Base-by-base conservation (phyloP, 2,888 invertebrate species). In the Meteorus colon region DNA sequence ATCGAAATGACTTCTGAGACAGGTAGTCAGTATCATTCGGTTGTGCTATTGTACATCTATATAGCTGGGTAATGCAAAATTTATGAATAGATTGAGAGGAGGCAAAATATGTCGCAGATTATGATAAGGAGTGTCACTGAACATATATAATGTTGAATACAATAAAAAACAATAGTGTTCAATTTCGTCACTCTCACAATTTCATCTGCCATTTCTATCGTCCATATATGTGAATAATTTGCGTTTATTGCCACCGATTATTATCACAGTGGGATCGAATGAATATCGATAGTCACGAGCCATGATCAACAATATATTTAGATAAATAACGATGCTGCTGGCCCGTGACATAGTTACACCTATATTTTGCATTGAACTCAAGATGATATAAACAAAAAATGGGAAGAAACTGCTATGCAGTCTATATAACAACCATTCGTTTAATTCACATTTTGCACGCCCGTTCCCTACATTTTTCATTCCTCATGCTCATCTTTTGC, bases 251-350 rank as follows among this genome's bases (percentile, higher is more conserved):
- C 41, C 41, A 41, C 41, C 41, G 41, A 41, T 66, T 37, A n/a
- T 51, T 31, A 66, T 66, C 45, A 16, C 65, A 41, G 48, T 34
- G 51, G 41, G 41, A 27, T 27, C 48, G 59, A 45, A 66, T 66
- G 29, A 16, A 51, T 16, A 19, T 27, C 12, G 34, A 24, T 55
- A 12, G 51, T 51, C 31, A 51, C 41, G 51, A 63, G 27, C 34
- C 8, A 16, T 68, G 60, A 74, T 45, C 48, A 73, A 68, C 51
- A 75, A 63, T 59, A 19, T 75, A 19, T 75, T 75, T 71, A 19
- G 29, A 6, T n/a, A n/a, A 48, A 48, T 16, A 16, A 48, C 48
- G n/a, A 48, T n/a, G 16, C 16, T 2, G 48, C n/a, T 48, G n/a
- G 1, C n/a, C n/a, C 48, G n/a, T 70, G 19, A 19, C 19, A 29